These are phyloP conservation scores for Montipora efflorescens DNA, from an alignment of 64 coral and sea anemone species.

Conservation along the genomic window DNA sequence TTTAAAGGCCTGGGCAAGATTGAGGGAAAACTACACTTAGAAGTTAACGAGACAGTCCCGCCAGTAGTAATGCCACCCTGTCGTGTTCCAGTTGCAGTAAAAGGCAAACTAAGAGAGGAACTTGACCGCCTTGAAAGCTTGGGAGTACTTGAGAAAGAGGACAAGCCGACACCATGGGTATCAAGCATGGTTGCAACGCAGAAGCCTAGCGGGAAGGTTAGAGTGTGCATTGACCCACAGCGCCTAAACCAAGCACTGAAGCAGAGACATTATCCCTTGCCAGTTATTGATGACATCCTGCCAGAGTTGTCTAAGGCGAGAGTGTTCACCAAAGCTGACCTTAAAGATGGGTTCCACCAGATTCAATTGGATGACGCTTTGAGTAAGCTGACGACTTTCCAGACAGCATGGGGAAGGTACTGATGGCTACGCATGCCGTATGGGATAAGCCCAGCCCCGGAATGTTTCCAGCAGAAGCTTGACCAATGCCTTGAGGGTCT, in stretches of 20 bases:
- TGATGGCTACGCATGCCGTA: conserved; percentile 4
- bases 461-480: conserved; percentile 2
- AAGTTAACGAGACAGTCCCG: conserved; percentile 28
- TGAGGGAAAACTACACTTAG: conserved; percentile 47
- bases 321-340: neutral
- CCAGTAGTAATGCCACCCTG: conserved; percentile 33
- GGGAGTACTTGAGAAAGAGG: conserved; percentile 31
- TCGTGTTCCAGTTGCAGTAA: conserved; percentile 38
- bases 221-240: neutral
- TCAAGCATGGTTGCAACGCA: conserved; percentile 22
- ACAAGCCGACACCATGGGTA: conserved; percentile 48
- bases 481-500: conserved; percentile 7
- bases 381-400: conserved; percentile 23
- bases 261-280: too few relatives aligned
- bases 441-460: conserved; percentile 6
- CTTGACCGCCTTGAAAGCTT: conserved; percentile 48
- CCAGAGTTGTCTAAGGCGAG: neutral
- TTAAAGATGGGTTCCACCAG: neutral
- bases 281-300: neutral
- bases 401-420: conserved; percentile 13
- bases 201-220: conserved; percentile 1
- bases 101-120: conserved; percentile 50
- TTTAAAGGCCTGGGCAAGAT: conserved; percentile 43
- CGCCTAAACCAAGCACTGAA: neutral
- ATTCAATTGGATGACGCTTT: neutral